These are phyloP conservation scores for Anableps anableps DNA, from an alignment of 2,797 vertebrate species.

Conservation along the genomic window DNA sequence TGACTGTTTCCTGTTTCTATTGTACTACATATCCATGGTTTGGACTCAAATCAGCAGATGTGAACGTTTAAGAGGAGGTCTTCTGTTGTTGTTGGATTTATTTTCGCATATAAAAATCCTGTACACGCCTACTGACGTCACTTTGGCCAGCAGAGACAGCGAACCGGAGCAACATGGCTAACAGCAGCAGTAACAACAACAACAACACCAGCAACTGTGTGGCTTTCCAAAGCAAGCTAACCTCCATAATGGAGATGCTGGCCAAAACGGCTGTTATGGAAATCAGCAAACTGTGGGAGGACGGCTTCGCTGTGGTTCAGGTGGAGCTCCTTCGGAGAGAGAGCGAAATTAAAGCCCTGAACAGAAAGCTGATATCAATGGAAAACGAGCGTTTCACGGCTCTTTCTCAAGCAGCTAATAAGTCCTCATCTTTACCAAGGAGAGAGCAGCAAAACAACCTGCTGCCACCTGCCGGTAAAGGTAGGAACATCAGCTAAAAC, in stretches of 20 bases:
- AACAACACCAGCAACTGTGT: slow-evolving; percentile 36
- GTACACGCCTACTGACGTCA: slow-evolving; percentile 1
- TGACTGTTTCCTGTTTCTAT: slow-evolving; percentile 63
- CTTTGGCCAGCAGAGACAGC: slow-evolving; percentile 9
- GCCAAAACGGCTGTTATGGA: slow-evolving; percentile 79
- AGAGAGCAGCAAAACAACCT: slow-evolving; percentile 54
- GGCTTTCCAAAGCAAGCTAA: slow-evolving; percentile 77
- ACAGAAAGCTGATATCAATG: slow-evolving; percentile 65
- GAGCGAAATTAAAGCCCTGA: slow-evolving; percentile 73
- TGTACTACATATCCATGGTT: slow-evolving; percentile 61
- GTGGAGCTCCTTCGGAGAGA: slow-evolving; percentile 76
- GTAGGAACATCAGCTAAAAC: slow-evolving; percentile 36
- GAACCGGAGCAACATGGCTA: slow-evolving; percentile 59
- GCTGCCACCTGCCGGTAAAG: slow-evolving; percentile 51
- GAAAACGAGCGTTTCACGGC: slow-evolving; percentile 64
- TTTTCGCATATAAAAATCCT: not conserved
- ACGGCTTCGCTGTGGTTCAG: slow-evolving; percentile 73
- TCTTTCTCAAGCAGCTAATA: slow-evolving; percentile 25
- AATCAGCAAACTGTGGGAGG: slow-evolving; percentile 80
- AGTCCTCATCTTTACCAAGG: slow-evolving; percentile 47
- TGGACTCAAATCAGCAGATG: slow-evolving; percentile 29
- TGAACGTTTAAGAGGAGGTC: not conserved
- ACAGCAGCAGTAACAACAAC: not conserved
- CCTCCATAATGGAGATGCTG: slow-evolving; percentile 79
- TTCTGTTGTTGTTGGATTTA: not conserved